These are phyloP conservation scores for Sebastes ruberrimus DNA, from an alignment of 2,797 vertebrate genomes.

Conservation along the genomic window DNA sequence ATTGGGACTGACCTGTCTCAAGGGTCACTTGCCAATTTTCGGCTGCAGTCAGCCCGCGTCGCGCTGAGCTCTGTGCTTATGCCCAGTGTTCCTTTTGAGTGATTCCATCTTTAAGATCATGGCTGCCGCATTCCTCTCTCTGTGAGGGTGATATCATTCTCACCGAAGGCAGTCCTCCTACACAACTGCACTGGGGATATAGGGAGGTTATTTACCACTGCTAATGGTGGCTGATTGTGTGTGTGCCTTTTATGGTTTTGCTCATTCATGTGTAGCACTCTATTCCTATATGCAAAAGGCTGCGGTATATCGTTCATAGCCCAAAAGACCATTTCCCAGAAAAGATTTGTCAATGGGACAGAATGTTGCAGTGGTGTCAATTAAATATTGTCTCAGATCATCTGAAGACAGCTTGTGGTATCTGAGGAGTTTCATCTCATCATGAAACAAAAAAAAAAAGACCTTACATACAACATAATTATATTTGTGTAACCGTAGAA, in stretches of 20 bases:
- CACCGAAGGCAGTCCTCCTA: constrained; percentile 17
- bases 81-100: constrained; percentile 76
- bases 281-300: constrained; percentile 8
- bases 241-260: constrained; percentile 8
- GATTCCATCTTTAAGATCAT: constrained; percentile 76
- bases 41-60: constrained; percentile 71
- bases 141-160: constrained; percentile 43
- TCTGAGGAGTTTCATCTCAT: background rate
- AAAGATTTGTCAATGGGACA: background rate
- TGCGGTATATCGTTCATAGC: background rate
- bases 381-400: background rate
- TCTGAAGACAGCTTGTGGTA: background rate
- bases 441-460: background rate
- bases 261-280: constrained; percentile 13
- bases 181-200: background rate
- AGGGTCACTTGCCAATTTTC: constrained; percentile 86
- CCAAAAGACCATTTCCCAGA: background rate
- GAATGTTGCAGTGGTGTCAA: background rate
- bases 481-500: background rate
- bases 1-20: constrained; percentile 83
- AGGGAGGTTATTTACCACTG: constrained; percentile 39
- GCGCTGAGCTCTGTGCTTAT: constrained; percentile 73
- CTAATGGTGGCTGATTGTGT: constrained; percentile 31
- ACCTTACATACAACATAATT: background rate
- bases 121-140: constrained; percentile 48